Evolutionary conservation across 2,113 vertebrate species (phyloP).

Genomic region (Nothoprocta pentlandii): DNA sequence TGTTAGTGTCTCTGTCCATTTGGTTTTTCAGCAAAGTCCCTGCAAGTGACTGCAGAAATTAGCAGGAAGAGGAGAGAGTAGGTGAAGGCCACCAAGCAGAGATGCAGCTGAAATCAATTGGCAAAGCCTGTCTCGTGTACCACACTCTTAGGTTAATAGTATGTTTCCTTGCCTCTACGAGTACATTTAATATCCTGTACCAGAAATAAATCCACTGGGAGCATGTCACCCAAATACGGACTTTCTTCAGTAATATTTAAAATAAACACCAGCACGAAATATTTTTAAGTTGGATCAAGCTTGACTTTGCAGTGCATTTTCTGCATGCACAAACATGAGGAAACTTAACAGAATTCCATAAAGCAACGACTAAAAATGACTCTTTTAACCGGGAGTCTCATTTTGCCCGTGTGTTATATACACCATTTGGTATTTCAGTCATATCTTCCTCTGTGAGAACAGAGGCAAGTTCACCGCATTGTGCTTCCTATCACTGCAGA

Average conservation of each 20-base stretch:
- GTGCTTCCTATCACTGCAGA: not conserved
- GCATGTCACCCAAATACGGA: not conserved
- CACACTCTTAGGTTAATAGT: not conserved
- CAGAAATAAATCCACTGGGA: not conserved
- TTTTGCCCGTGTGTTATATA: not conserved
- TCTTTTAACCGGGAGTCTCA: not conserved
- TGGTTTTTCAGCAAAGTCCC: not conserved
- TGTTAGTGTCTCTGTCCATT: not conserved
- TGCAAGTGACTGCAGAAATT: not conserved
- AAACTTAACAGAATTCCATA: not conserved
- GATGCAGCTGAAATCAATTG: not conserved
- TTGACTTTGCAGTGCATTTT: not conserved
- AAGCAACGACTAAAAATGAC: not conserved
- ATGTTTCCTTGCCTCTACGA: not conserved
- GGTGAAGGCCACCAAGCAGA: not conserved
- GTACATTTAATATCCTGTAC: not conserved
- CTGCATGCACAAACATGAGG: fast-evolving
- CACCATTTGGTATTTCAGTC: not conserved
- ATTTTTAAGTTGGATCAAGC: not conserved
- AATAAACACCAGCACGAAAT: not conserved
- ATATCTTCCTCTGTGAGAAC: not conserved
- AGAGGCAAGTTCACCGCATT: not conserved
- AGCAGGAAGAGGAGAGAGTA: not conserved
- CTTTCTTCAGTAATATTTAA: not conserved
- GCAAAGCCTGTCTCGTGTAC: not conserved